Percentiles rank a stretch among this genome's conserved stretches.
Evolutionary conservation across 1,140 invertebrate genomes (phyloP).

Genomic region (Carposina sasakii): DNA sequence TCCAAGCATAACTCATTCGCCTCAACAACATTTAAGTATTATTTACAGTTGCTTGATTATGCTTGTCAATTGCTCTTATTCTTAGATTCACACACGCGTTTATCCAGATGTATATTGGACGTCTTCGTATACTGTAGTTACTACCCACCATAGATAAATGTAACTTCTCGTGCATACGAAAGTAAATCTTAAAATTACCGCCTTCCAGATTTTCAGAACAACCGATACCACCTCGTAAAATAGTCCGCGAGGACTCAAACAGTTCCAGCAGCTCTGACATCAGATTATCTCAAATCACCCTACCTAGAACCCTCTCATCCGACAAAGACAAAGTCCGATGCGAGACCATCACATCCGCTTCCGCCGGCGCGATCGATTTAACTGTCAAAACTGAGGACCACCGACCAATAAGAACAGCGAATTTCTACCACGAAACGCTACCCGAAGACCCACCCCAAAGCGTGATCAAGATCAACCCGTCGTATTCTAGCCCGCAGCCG

Average conservation of each 20-base stretch:
- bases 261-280: conserved; percentile 57
- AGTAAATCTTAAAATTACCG: no score
- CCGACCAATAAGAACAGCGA: conserved; percentile 45
- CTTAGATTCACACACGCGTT: no score
- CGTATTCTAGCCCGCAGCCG: conserved; percentile 50
- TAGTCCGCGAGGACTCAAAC: conserved; percentile 55
- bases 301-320: conserved; percentile 26
- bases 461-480: conserved; percentile 56
- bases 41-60: no score
- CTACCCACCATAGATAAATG: no score
- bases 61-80: no score
- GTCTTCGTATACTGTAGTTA: no score
- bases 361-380: conserved; percentile 48
- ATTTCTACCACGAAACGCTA: conserved; percentile 62
- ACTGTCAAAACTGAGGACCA: conserved; percentile 38
- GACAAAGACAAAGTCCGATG: conserved; percentile 31
- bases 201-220: conserved; percentile 45
- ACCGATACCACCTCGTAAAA: conserved; percentile 34
- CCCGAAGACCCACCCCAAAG: conserved; percentile 42
- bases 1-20: no score
- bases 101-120: no score
- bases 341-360: conserved; percentile 34
- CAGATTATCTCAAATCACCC: conserved; percentile 25
- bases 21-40: no score
- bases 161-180: no score